A percentile compares a stretch with the other conserved stretches of the same genome.
These are phyloP conservation scores for Callorhinus ursinus DNA, from an alignment of 2,113 vertebrate species.

Conservation along the genomic window DNA sequence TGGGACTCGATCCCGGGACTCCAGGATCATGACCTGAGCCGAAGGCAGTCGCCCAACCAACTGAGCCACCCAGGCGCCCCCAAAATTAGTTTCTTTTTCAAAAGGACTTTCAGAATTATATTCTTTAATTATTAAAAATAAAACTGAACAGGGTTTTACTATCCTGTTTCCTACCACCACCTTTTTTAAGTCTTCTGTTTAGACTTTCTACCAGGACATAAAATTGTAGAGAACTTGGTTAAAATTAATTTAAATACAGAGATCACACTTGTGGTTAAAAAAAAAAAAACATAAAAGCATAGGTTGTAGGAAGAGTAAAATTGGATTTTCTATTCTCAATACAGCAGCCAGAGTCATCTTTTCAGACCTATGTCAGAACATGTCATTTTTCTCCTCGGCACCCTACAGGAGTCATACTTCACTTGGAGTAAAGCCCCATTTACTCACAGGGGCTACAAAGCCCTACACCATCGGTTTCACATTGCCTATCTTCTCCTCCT, in stretches of 20 bases:
- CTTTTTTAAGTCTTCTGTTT: not conserved
- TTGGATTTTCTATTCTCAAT: not conserved
- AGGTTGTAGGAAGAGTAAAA: not conserved
- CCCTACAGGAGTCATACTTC: not conserved
- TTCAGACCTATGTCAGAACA: not conserved
- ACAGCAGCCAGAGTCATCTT: not conserved
- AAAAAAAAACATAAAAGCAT: not conserved
- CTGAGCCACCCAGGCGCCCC: too few species aligned
- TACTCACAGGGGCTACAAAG: not conserved
- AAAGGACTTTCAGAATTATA: not conserved
- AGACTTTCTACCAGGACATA: not conserved
- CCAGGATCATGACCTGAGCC: too few species aligned
- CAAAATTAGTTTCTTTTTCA: not conserved
- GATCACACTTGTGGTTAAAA: not conserved
- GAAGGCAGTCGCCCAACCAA: too few species aligned
- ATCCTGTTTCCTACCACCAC: not conserved
- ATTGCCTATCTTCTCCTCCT: not conserved
- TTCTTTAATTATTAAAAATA: not conserved
- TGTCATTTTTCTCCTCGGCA: not conserved
- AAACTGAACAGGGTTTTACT: not conserved
- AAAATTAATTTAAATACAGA: not conserved
- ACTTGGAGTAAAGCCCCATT: not conserved
- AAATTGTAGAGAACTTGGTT: not conserved
- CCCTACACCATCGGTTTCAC: not conserved
- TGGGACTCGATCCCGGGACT: too few species aligned